A percentile compares a stretch with the other conserved stretches of the same genome.
Conservation (phyloP, 2,888 invertebrate species). For the Tipula confusa region DNA sequence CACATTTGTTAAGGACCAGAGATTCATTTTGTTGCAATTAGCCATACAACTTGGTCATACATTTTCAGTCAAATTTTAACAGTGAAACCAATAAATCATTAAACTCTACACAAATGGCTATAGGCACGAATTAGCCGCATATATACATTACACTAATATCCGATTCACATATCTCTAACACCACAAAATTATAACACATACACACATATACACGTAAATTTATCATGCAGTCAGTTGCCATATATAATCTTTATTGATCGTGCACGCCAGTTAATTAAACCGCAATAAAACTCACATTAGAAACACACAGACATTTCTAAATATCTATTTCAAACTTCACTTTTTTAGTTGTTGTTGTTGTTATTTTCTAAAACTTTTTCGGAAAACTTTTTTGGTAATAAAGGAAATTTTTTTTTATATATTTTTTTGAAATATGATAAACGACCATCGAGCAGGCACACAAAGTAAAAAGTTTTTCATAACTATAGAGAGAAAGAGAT, state of each 20-base stretch:
- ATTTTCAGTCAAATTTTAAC: no score
- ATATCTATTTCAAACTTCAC: not conserved
- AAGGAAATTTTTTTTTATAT: no score
- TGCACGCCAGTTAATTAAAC: not conserved
- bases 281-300: slow-evolving; percentile 20
- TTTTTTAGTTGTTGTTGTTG: not conserved
- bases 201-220: not conserved
- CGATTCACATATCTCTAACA: not conserved
- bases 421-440: not conserved
- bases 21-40: no score
- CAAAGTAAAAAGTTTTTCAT: not conserved
- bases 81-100: no score
- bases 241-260: not conserved
- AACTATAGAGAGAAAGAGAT: no score
- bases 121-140: no score
- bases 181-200: no score
- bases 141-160: no score
- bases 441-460: not conserved
- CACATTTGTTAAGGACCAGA: no score
- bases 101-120: no score
- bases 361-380: not conserved
- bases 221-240: not conserved
- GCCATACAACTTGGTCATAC: no score
- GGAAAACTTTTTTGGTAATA: not conserved
- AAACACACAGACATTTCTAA: not conserved